Evolutionary conservation across 2,797 vertebrate genomes (phyloP).

Genomic region (Sebastes matsubarae): DNA sequence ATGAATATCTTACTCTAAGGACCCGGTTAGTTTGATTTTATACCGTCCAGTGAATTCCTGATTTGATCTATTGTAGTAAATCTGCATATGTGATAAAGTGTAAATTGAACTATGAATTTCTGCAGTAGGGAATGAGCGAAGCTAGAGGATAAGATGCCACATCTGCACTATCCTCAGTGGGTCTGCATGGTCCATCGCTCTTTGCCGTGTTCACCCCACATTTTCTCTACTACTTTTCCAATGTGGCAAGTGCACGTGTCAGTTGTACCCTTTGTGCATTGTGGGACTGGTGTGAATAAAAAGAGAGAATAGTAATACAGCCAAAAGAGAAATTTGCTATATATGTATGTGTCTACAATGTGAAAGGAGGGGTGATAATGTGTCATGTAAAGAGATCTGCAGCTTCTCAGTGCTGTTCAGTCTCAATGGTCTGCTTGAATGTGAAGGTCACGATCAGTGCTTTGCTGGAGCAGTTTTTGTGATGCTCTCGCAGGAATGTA

Average conservation of each 20-base stretch:
- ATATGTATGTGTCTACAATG: not conserved
- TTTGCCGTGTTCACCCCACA: not conserved
- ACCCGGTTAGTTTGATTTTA: not conserved
- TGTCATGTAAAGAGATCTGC: constrained; percentile 50
- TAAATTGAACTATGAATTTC: not conserved
- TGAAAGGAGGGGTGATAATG: constrained; percentile 46
- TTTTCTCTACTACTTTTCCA: not conserved
- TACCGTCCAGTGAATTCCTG: not conserved
- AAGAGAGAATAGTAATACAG: not conserved
- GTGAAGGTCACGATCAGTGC: constrained; percentile 27
- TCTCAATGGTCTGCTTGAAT: constrained; percentile 25
- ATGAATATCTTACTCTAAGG: not conserved
- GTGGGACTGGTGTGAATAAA: not conserved
- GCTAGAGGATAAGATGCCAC: not conserved
- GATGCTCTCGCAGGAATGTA: constrained; percentile 72
- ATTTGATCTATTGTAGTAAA: not conserved
- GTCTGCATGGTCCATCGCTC: not conserved
- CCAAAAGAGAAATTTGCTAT: not conserved
- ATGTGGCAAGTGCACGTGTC: not conserved
- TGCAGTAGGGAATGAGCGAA: not conserved
- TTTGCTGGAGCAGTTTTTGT: constrained; percentile 33
- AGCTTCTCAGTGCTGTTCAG: not conserved
- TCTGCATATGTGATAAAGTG: not conserved
- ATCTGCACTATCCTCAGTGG: not conserved
- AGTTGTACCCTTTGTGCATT: not conserved